phyloP scores from a whole-genome alignment of 2,888 invertebrate genomes.

The Patella depressa region DNA sequence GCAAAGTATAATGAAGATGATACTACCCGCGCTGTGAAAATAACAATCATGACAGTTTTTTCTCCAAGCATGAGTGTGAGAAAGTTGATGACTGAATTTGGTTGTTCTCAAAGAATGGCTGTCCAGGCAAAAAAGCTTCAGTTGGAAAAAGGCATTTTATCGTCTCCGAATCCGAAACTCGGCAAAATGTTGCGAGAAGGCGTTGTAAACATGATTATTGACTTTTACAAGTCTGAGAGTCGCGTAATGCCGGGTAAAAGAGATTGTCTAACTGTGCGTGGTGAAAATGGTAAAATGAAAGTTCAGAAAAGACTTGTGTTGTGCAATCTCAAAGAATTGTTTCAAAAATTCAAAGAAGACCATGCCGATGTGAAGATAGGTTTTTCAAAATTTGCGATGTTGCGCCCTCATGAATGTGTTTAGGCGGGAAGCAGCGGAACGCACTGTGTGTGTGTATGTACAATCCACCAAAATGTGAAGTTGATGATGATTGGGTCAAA shows the following conservation, averaged over 20 bases:
- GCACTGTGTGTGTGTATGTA: too few species aligned
- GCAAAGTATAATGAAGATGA: neutral
- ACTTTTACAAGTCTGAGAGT: neutral
- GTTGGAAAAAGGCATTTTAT: neutral
- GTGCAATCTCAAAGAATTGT: neutral
- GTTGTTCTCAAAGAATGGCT: neutral
- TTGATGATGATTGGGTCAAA: neutral
- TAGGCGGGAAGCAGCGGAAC: too few species aligned
- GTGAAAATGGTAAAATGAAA: neutral
- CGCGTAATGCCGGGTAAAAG: neutral
- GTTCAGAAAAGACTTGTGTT: neutral
- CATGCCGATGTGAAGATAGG: conserved; percentile 6
- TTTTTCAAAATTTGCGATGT: conserved; percentile 16
- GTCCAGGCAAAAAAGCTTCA: neutral
- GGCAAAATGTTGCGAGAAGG: neutral
- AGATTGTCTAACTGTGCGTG: neutral
- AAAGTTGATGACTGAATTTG: neutral
- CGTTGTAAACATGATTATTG: neutral
- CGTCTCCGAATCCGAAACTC: neutral
- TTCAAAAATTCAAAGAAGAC: conserved; percentile 3
- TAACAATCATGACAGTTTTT: neutral
- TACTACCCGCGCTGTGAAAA: neutral
- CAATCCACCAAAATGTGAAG: conserved; percentile 6
- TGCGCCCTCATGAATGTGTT: too few species aligned
- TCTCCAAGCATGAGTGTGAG: neutral